Percentiles rank a stretch among this genome's conserved stretches.
These are phyloP conservation scores for Acanthochromis polyacanthus DNA, from an alignment of 2,113 vertebrate species.

Conservation along the genomic window DNA sequence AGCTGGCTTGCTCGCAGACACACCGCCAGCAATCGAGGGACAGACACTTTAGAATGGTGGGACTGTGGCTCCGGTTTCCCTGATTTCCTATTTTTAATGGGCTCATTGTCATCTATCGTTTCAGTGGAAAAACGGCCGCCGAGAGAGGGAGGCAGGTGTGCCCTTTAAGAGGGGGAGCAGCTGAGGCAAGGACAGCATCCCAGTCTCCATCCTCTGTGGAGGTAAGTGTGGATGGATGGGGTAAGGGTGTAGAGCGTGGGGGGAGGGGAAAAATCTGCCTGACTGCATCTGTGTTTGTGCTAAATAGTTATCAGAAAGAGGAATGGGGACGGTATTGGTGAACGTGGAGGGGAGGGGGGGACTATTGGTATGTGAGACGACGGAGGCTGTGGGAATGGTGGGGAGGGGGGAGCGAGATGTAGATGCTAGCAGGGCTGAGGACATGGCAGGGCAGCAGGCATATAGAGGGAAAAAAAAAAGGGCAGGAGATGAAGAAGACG, in stretches of 20 bases:
- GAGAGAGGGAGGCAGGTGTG: conserved; percentile 66
- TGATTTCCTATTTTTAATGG: conserved; percentile 42
- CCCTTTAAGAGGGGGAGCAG: conserved; percentile 78
- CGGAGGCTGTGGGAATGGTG: conserved; percentile 45
- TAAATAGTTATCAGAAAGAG: conserved; percentile 56
- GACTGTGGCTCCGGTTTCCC: conserved; percentile 16
- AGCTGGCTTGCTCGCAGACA: conserved; percentile 62
- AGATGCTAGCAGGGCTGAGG: conserved; percentile 57
- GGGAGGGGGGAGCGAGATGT: conserved; percentile 14
- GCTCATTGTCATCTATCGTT: conserved; percentile 51
- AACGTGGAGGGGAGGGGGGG: conserved; percentile 10
- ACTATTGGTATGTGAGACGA: conserved; percentile 76
- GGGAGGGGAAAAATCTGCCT: conserved; percentile 64
- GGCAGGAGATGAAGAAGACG: conserved; percentile 5
- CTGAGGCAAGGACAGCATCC: conserved; percentile 80
- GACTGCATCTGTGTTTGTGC: conserved; percentile 69
- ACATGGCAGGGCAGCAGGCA: conserved; percentile 50
- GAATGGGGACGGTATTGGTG: conserved; percentile 39
- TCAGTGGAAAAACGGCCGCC: conserved; percentile 51
- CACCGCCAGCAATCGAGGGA: conserved; percentile 19
- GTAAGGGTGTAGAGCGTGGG: conserved; percentile 47
- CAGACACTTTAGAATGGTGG: conserved; percentile 12
- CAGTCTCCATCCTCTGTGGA: conserved; percentile 78
- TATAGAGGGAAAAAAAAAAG: conserved; percentile 6
- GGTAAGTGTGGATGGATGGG: conserved; percentile 77